Conservation (phyloP, 23 tunicate species). For the Trididemnum nubilum region DNA sequence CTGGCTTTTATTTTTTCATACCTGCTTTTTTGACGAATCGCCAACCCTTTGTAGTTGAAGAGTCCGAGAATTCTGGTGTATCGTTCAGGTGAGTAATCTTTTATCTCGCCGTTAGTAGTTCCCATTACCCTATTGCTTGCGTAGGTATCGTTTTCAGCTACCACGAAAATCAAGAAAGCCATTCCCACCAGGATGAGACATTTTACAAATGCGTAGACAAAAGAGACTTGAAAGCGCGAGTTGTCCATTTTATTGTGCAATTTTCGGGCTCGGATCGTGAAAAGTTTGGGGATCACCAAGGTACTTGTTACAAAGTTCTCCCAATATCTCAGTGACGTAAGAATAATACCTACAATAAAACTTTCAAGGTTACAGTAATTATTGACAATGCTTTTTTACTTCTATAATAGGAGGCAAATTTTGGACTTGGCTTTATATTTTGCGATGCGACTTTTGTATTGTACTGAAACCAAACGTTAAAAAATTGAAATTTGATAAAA, state of each 20-base stretch:
- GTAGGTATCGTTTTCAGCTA: slow-evolving; percentile 40
- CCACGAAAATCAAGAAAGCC: slow-evolving; percentile 38
- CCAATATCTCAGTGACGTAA: slow-evolving; percentile 82
- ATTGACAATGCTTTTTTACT: too few species aligned
- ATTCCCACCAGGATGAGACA: slow-evolving; percentile 44
- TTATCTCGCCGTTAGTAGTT: not conserved
- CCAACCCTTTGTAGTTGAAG: not conserved
- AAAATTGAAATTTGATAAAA: too few species aligned
- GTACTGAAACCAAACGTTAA: too few species aligned
- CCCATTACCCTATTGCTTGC: not conserved
- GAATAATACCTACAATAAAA: slow-evolving; percentile 51
- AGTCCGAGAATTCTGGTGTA: slow-evolving; percentile 10
- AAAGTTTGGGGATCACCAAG: slow-evolving; percentile 1
- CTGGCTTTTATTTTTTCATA: not conserved
- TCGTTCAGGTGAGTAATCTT: slow-evolving; percentile 6
- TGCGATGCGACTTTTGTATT: too few species aligned
- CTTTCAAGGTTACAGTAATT: too few species aligned
- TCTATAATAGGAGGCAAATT: too few species aligned
- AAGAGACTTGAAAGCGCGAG: slow-evolving; percentile 52
- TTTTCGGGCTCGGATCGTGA: slow-evolving; percentile 27
- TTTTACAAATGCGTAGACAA: slow-evolving; percentile 46
- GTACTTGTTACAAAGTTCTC: slow-evolving; percentile 70
- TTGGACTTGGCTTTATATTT: too few species aligned
- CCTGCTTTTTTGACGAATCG: not conserved
- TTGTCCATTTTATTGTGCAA: slow-evolving; percentile 57